Percentiles rank a stretch among this genome's conserved stretches.
phyloP scores from a whole-genome alignment of 2,113 vertebrate genomes.

The Panthera leo region DNA sequence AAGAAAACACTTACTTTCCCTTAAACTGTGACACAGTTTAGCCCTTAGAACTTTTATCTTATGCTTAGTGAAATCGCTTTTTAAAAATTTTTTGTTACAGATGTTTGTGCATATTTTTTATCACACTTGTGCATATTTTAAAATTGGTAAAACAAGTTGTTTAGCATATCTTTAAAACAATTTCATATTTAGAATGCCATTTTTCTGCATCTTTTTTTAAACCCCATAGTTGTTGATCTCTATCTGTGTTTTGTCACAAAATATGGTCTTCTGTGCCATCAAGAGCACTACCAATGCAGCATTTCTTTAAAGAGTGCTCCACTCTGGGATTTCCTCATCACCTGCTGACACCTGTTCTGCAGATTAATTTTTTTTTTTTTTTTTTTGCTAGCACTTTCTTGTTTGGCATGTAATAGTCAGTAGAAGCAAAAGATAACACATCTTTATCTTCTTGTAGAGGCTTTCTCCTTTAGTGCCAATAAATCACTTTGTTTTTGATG shows the following conservation, averaged over 20 bases:
- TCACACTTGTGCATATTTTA: background rate
- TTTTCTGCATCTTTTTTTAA: background rate
- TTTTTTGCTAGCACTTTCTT: background rate
- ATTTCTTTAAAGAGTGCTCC: background rate
- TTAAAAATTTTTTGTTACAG: background rate
- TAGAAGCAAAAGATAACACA: background rate
- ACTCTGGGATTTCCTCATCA: background rate
- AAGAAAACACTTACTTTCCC: background rate
- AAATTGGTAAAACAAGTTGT: background rate
- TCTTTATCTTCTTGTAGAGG: background rate
- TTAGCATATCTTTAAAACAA: background rate
- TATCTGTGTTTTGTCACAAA: background rate
- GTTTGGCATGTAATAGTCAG: background rate
- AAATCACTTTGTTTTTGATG: background rate
- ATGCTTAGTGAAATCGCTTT: background rate
- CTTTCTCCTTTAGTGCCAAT: background rate
- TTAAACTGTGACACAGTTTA: background rate
- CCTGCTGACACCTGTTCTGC: background rate
- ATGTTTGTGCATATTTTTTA: background rate
- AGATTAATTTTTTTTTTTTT: background rate
- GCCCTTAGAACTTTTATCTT: background rate
- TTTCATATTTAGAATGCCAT: background rate
- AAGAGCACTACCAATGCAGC: background rate
- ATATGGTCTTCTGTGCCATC: background rate
- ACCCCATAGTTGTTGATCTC: background rate